Base-by-base conservation (phyloP, 2,797 vertebrate genomes). In the Picus viridis region DNA sequence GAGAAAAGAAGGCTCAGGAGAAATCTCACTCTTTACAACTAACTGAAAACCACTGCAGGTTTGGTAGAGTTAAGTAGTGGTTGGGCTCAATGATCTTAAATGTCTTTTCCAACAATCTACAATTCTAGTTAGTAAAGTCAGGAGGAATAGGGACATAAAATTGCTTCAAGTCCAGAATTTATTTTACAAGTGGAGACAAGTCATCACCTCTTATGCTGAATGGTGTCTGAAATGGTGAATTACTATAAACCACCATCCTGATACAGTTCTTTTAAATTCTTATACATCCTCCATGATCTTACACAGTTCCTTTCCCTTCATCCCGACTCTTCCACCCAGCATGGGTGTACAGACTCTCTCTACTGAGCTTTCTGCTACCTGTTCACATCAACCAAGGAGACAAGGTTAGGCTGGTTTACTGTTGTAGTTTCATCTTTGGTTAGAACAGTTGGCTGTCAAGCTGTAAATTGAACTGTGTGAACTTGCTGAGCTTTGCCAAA, bases 261-360 rank as follows among this genome's bases (percentile, higher is more conserved):
- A 39, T 26, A 77, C 6, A 54, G 39, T 5, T 69, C 16, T 24
- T 27, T 80, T 72, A 34, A 15, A 9, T 23, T 34, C 22, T 43
- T 43, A 57, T 56, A 58, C 10, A 49, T 8, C 4, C 14, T 73
- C 20, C 39, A 26, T 51, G 20, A 64, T 16, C 10, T 56, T 72
- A 22, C 9, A 61, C 2, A 2, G 12, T 15, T 69, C 56, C 22
- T 30, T 10, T 6, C 61, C 51, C 49, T 54, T 27, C 74, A 53
- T 5, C 2, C 61, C 83, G 26, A 14, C 17, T 62, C 53, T 58
- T 76, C 36, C 3, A 3, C 24, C 16, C 12, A 54, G n/a, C 17
- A 22, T 0, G 0, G 20, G 26, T 22, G 3, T 34, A 57, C n/a
- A 32, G 34, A 34, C 47, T 22, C 7, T 11, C 26, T 26, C 26